Evolutionary conservation across 1,140 invertebrate species (phyloP).

Genomic region (Drosophila littoralis): DNA sequence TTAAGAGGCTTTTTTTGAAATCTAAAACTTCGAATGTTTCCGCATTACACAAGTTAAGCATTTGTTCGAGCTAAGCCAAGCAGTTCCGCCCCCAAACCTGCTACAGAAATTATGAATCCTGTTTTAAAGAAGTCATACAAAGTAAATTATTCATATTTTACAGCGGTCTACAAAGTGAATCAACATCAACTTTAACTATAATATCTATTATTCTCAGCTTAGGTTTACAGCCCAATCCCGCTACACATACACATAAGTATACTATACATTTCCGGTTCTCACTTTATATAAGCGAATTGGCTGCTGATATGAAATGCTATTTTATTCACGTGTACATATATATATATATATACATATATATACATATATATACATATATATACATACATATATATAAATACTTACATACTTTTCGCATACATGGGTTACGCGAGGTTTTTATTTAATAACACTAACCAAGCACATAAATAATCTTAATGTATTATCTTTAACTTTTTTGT

Average conservation of each 20-base stretch:
- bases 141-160: slow-evolving; percentile 10
- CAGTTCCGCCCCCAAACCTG: slow-evolving; percentile 1
- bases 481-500: slow-evolving; percentile 22
- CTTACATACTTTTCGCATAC: neutral
- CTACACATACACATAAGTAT: slow-evolving; percentile 73
- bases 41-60: neutral
- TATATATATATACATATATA: slow-evolving; percentile 8
- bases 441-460: slow-evolving; percentile 13
- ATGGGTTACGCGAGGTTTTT: slow-evolving; percentile 21
- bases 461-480: neutral
- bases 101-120: neutral
- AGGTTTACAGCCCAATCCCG: slow-evolving; percentile 33
- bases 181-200: slow-evolving; percentile 33
- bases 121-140: slow-evolving; percentile 1
- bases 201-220: slow-evolving; percentile 42
- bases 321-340: slow-evolving; percentile 32
- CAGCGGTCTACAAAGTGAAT: slow-evolving; percentile 25
- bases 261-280: slow-evolving; percentile 68
- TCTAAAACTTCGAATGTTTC: slow-evolving; percentile 3
- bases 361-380: slow-evolving; percentile 3
- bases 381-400: slow-evolving; percentile 4
- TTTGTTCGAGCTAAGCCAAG: slow-evolving; percentile 1
- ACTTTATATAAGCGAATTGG: slow-evolving; percentile 45
- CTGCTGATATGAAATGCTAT: slow-evolving; percentile 26
- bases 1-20: slow-evolving; percentile 1